phyloP scores from a whole-genome alignment of 1,140 invertebrate species.

The Steinernema khuongi region DNA sequence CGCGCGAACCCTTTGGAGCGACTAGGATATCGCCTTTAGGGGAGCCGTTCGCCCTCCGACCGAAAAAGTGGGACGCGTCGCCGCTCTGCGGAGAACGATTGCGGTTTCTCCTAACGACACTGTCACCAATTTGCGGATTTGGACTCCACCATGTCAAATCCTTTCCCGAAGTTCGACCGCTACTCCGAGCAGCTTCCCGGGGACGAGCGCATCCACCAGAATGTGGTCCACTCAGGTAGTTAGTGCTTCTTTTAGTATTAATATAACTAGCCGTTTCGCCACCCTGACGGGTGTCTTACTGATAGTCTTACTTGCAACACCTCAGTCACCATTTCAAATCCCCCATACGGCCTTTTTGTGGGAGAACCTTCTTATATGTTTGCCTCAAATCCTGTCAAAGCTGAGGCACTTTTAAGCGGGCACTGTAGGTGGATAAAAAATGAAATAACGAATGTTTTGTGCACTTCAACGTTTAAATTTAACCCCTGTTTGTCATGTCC shows the following conservation, averaged over 20 bases:
- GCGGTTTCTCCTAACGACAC: no score
- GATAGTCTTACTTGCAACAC: no score
- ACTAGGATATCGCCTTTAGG: not conserved
- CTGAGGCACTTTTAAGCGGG: no score
- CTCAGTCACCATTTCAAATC: slow-evolving; percentile 29
- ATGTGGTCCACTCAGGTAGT: slow-evolving; percentile 26
- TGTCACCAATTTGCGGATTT: not conserved
- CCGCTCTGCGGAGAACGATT: not conserved
- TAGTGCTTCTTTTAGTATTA: slow-evolving; percentile 17
- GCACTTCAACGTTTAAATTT: no score
- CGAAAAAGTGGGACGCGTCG: not conserved
- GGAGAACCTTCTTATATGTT: slow-evolving; percentile 28
- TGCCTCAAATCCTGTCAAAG: no score
- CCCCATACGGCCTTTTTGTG: slow-evolving; percentile 24
- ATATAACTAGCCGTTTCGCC: no score
- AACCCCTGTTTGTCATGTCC: no score
- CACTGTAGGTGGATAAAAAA: no score
- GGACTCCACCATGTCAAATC: not conserved
- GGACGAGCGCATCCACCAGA: slow-evolving; percentile 37
- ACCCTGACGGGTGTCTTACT: no score
- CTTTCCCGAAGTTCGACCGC: slow-evolving; percentile 21
- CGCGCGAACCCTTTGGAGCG: not conserved
- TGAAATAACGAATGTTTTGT: no score
- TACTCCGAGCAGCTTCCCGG: slow-evolving; percentile 38
- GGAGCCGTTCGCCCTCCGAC: not conserved